These are phyloP conservation scores for Sandelia bainsii DNA, from an alignment of 2,797 vertebrate genomes.

Conservation along the genomic window DNA sequence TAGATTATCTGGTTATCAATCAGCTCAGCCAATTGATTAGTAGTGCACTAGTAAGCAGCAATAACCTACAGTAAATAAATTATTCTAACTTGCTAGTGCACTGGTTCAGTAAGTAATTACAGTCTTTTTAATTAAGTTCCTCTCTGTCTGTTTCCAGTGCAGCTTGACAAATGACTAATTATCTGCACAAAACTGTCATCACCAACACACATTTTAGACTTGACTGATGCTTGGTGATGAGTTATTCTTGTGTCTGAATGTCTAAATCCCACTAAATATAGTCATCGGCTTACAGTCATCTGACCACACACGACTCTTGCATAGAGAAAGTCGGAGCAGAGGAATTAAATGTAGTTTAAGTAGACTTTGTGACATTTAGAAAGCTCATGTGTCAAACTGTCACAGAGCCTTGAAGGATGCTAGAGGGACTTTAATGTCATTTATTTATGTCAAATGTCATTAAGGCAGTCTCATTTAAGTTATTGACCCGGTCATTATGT, in stretches of 20 bases:
- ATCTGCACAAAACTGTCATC: constrained; percentile 10
- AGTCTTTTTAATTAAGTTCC: background rate
- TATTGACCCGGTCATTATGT: constrained; percentile 17
- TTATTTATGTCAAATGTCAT: constrained; percentile 23
- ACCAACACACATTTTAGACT: background rate
- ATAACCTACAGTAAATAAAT: background rate
- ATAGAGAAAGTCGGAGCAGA: background rate
- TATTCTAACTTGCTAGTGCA: too few relatives aligned
- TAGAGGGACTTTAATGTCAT: constrained; percentile 4
- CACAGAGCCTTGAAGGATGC: constrained; percentile 1
- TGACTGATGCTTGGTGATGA: constrained; percentile 4
- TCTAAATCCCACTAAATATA: constrained; percentile 2
- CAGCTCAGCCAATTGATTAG: background rate
- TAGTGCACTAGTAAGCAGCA: too few relatives aligned
- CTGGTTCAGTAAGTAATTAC: too few relatives aligned
- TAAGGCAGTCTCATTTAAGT: constrained; percentile 2
- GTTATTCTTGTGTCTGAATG: background rate
- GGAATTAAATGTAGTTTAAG: constrained; percentile 18
- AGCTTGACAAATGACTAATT: constrained; percentile 13
- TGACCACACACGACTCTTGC: background rate
- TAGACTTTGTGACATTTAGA: constrained; percentile 30
- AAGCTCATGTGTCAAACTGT: constrained; percentile 19
- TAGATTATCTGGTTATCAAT: background rate
- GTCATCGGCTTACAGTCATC: background rate
- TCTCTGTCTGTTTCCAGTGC: background rate